Conservation (phyloP, 2,113 vertebrate species). For the Pluvianellus socialis region DNA sequence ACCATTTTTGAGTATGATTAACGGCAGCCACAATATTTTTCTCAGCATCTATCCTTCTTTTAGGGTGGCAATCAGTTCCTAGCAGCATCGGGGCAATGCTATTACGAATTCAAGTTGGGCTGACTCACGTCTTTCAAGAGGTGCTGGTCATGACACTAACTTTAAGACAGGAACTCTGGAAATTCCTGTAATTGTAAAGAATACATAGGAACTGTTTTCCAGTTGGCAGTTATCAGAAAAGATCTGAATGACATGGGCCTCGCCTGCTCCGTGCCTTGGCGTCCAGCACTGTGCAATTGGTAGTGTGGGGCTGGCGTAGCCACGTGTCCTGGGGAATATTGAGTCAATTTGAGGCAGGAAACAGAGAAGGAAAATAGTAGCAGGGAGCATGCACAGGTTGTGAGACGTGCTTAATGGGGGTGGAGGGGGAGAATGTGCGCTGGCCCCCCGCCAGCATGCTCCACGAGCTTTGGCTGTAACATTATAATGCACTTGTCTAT, state of each 20-base stretch:
- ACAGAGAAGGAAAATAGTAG: slow-evolving; percentile 8
- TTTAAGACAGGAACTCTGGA: slow-evolving; percentile 12
- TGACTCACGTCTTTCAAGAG: background rate
- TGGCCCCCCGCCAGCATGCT: background rate
- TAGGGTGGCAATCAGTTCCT: background rate
- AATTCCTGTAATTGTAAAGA: slow-evolving; percentile 50
- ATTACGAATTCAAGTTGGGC: background rate
- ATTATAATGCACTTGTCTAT: background rate
- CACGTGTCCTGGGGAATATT: background rate
- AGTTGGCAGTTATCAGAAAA: background rate
- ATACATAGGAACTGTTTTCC: background rate
- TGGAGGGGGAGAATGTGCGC: background rate
- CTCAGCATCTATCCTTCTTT: background rate
- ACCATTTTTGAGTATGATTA: background rate
- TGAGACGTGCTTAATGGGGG: slow-evolving; percentile 5
- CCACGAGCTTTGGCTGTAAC: background rate
- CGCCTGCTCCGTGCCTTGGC: background rate
- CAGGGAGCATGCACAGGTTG: background rate
- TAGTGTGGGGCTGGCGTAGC: background rate
- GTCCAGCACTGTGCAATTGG: fast-evolving
- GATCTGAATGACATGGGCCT: background rate
- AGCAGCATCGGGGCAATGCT: background rate
- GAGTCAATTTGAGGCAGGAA: slow-evolving; percentile 34
- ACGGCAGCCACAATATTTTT: background rate
- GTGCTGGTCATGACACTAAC: background rate